These are phyloP conservation scores for Pithys albifrons DNA, from an alignment of 2,113 vertebrate genomes.

Conservation along the genomic window DNA sequence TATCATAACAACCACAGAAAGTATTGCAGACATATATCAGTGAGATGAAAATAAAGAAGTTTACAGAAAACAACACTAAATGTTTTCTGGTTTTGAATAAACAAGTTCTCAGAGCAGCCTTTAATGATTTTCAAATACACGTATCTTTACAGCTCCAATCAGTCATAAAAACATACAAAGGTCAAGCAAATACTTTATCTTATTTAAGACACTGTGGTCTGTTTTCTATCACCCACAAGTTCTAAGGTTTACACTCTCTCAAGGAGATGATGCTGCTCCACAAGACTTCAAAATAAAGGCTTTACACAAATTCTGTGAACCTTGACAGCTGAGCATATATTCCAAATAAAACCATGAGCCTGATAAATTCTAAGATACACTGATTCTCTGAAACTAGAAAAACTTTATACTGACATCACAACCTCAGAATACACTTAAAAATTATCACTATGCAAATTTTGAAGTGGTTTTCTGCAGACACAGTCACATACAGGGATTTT, in stretches of 20 bases:
- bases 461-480: neutral
- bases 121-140: slow-evolving; percentile 42
- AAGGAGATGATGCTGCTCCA: slow-evolving; percentile 25
- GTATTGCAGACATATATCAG: neutral
- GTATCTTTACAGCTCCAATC: slow-evolving; percentile 26
- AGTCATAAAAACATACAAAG: slow-evolving; percentile 54
- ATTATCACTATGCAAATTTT: neutral
- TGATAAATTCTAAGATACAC: neutral
- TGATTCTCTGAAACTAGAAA: neutral
- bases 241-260: slow-evolving; percentile 54
- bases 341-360: neutral
- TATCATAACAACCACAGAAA: neutral
- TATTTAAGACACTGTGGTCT: slow-evolving; percentile 54
- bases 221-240: slow-evolving; percentile 61
- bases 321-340: neutral
- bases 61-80: neutral
- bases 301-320: slow-evolving; percentile 48
- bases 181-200: slow-evolving; percentile 69
- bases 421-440: neutral
- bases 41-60: neutral
- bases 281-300: slow-evolving; percentile 28
- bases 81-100: neutral
- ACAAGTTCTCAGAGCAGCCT: neutral
- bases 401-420: neutral
- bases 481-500: neutral